Evolutionary conservation across 1,140 invertebrate species (phyloP).

Genomic region (Drosophila sproati): DNA sequence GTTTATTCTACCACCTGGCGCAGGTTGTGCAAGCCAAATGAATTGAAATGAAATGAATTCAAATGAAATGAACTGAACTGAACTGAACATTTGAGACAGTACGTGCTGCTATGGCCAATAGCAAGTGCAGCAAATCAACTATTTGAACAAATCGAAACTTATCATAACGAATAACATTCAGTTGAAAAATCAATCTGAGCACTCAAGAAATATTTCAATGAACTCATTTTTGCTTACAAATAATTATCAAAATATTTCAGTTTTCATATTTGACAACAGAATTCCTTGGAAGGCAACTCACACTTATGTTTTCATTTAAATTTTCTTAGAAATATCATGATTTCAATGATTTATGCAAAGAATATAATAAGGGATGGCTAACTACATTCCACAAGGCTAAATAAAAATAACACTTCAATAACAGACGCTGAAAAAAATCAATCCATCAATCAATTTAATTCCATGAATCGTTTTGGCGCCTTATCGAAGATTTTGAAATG

Average conservation of each 20-base stretch:
- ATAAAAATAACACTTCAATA: not conserved
- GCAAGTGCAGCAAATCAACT: not conserved
- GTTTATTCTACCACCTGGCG: slow-evolving; percentile 40
- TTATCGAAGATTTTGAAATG: slow-evolving; percentile 6
- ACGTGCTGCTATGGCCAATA: slow-evolving; percentile 1
- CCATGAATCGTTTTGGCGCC: slow-evolving; percentile 21
- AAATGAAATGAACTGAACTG: slow-evolving; percentile 15
- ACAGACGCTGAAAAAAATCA: not conserved
- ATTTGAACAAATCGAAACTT: not conserved
- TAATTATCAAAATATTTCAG: not conserved
- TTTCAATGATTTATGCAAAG: not conserved
- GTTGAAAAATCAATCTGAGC: no score
- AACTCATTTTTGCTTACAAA: not conserved
- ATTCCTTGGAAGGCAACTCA: no score
- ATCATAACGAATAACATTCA: not conserved
- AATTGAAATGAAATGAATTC: slow-evolving; percentile 12
- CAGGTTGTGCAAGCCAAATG: slow-evolving; percentile 14
- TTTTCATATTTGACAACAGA: not conserved
- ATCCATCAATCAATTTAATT: slow-evolving; percentile 20
- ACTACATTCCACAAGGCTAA: not conserved
- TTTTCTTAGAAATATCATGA: no score
- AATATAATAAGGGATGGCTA: slow-evolving; percentile 10
- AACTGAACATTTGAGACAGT: not conserved
- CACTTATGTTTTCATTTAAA: no score
- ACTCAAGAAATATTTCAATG: no score